Conservation (phyloP, 2,113 vertebrate genomes). For the Aegotheles bennettii region DNA sequence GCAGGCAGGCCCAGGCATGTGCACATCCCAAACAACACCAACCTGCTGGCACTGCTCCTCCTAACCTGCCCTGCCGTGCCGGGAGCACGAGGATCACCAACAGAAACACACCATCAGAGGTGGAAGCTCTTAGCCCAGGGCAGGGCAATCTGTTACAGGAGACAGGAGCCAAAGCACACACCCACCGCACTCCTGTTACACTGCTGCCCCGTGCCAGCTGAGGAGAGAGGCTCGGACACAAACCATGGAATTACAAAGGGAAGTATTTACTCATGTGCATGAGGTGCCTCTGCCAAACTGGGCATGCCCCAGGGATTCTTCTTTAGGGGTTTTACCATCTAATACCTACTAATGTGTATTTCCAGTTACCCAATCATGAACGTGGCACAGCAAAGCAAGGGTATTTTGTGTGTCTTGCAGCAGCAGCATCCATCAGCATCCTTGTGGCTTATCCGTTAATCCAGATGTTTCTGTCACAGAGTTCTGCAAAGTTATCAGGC, state of each 20-base stretch:
- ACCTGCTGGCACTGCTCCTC: neutral
- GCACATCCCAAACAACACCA: fast-evolving
- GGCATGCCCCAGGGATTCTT: neutral
- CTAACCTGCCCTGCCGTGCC: fast-evolving
- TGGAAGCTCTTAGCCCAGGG: neutral
- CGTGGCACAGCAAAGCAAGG: neutral
- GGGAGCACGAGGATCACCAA: fast-evolving
- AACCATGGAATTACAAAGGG: neutral
- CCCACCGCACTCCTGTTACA: fast-evolving
- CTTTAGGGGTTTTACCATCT: neutral
- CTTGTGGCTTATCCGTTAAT: neutral
- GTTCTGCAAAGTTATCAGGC: neutral
- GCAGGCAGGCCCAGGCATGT: fast-evolving
- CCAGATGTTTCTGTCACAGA: neutral
- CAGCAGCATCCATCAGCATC: neutral
- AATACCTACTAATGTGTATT: neutral
- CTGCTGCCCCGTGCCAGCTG: neutral
- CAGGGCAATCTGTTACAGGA: neutral
- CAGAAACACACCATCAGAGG: fast-evolving
- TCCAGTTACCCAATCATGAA: neutral
- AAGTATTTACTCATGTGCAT: neutral
- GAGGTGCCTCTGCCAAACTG: neutral
- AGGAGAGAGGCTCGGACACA: neutral
- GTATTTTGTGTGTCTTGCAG: neutral
- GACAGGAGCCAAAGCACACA: neutral